Conservation (phyloP, 2,888 invertebrate species). For the Brachyopa scutellaris region DNA sequence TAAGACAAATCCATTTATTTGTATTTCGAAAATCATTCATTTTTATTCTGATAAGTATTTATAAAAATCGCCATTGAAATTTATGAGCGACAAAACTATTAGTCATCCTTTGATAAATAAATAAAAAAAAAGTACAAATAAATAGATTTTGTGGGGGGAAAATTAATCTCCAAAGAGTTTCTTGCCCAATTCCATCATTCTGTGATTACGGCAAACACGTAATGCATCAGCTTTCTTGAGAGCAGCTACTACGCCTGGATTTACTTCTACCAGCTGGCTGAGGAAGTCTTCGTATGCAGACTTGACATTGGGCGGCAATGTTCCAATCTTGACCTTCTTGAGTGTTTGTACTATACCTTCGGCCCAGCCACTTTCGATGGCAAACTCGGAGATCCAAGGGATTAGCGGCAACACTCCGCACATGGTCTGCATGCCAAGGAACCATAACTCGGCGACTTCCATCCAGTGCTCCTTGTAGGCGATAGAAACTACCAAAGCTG, state of each 20-base stretch:
- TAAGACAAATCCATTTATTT: slow-evolving; percentile 5
- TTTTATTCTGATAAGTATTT: slow-evolving; percentile 41
- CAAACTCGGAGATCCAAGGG: slow-evolving; percentile 95
- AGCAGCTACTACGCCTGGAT: slow-evolving; percentile 88
- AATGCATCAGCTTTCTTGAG: slow-evolving; percentile 92
- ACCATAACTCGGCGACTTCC: slow-evolving; percentile 95
- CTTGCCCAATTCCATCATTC: slow-evolving; percentile 94
- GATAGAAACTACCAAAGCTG: slow-evolving; percentile 91
- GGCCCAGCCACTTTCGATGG: slow-evolving; percentile 96
- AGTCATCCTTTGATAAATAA: slow-evolving; percentile 31
- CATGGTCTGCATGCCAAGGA: slow-evolving; percentile 96
- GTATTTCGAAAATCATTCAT: slow-evolving; percentile 14
- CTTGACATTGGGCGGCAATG: slow-evolving; percentile 91
- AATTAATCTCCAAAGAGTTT: slow-evolving; percentile 91
- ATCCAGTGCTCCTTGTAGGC: slow-evolving; percentile 94
- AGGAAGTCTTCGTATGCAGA: slow-evolving; percentile 95
- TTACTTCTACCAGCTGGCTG: slow-evolving; percentile 91
- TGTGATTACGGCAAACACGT: slow-evolving; percentile 92
- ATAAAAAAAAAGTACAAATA: slow-evolving; percentile 33
- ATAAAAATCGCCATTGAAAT: slow-evolving; percentile 36
- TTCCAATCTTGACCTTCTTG: slow-evolving; percentile 91
- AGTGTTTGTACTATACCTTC: slow-evolving; percentile 92
- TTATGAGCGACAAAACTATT: slow-evolving; percentile 18
- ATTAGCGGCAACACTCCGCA: slow-evolving; percentile 90
- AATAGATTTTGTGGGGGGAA: neutral